These are phyloP conservation scores for Caenorhabditis brenneri DNA, from an alignment of 1,140 invertebrate species.

Conservation along the genomic window DNA sequence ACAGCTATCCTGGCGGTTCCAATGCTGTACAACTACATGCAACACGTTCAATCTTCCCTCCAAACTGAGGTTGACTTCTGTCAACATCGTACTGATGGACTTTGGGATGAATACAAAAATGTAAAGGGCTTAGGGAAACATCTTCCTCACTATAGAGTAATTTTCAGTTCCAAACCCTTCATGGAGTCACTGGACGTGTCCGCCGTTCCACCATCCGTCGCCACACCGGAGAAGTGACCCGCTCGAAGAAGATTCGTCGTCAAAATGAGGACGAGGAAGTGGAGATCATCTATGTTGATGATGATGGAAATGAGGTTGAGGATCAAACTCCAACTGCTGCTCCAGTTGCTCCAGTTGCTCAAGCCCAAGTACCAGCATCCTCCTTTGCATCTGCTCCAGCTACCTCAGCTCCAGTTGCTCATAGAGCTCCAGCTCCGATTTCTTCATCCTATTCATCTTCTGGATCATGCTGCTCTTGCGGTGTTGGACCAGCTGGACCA, in stretches of 20 bases:
- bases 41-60: constrained; percentile 54
- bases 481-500: constrained; percentile 45
- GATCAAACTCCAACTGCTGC: constrained; percentile 29
- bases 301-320: constrained; percentile 4
- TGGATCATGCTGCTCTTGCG: constrained; percentile 53
- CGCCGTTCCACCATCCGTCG: not conserved
- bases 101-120: constrained; percentile 54
- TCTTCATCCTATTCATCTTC: not conserved
- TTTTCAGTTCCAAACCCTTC: constrained; percentile 26
- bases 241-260: not conserved
- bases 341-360: constrained; percentile 14
- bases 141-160: too few species aligned
- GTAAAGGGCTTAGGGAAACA: not conserved
- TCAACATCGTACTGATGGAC: constrained; percentile 48
- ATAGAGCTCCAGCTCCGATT: not conserved
- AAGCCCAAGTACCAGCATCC: not conserved
- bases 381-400: not conserved
- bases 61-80: constrained; percentile 57
- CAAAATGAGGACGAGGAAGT: constrained; percentile 17
- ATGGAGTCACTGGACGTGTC: constrained; percentile 20
- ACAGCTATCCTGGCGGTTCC: constrained; percentile 55
- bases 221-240: not conserved
- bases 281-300: constrained; percentile 34
- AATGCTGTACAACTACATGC: constrained; percentile 60
- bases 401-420: not conserved